Base-by-base conservation (phyloP, 2,888 invertebrate genomes). In the Tenthredo notha region DNA sequence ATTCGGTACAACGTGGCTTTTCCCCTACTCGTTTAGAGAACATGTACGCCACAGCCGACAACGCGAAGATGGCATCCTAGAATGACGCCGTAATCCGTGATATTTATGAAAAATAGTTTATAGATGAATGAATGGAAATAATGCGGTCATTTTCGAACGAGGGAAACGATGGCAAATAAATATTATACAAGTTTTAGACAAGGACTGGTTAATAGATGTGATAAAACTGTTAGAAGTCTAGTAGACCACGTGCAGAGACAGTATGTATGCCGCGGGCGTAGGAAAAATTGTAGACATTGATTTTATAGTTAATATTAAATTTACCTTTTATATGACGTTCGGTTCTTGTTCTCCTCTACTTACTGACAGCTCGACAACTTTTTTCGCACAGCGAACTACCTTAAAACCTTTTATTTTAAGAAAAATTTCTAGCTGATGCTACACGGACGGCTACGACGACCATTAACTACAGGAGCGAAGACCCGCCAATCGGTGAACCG, bases 11-110 rank as follows among this genome's bases (percentile, higher is more conserved):
- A 90, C 89, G 90, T 90, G 90, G 90, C 90, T 88, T 88, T 87
- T 88, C 90, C 89, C 90, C 90, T 89, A 89, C 88, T 88, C 87
- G 85, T 86, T 86, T 85, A 88, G 86, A 88, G 90, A 47, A 83
- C 89, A 89, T 88, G 88, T 89, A 90, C 90, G 90, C 90, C 89
- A 89, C 89, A 88, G 88, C 90, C 90, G 89, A 89, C 89, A 88
- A 88, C 90, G 90, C 89, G 91, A 92, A 92, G 90, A 92, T 92
- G 92, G 92, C 92, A 92, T 90, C 91, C 91, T 88, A 88, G 91
- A 91, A 90, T 91, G 92, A 92, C 92, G 92, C 92, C 91, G 92
- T 90, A 89, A 86, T 87, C 86, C 88, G 74, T 84, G 78, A 86
- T 86, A 85, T 84, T 85, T 21, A n/a, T 47, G 83, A 70, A 70